These are phyloP conservation scores for Electrophaes corylata DNA, from an alignment of 2,888 invertebrate species.

Conservation along the genomic window DNA sequence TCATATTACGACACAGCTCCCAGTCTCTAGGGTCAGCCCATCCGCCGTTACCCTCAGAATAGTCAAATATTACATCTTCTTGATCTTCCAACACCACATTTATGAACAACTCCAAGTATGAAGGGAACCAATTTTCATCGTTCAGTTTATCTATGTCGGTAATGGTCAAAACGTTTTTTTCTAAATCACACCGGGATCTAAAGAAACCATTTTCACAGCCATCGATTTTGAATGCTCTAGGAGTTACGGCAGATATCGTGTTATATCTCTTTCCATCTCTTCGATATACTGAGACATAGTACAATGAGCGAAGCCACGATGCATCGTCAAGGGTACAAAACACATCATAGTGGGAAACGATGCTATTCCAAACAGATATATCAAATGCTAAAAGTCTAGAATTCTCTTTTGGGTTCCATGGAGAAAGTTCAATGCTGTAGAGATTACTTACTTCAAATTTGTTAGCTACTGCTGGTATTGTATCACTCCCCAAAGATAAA, in stretches of 20 bases:
- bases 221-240: conserved; percentile 52
- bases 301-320: conserved; percentile 60
- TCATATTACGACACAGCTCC: conserved; percentile 56
- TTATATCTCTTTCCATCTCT: conserved; percentile 53
- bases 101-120: conserved; percentile 51
- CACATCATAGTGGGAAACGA: conserved; percentile 59
- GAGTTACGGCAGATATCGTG: conserved; percentile 52
- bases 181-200: conserved; percentile 7
- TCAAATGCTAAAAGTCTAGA: conserved; percentile 59
- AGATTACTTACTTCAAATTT: conserved; percentile 31
- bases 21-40: conserved; percentile 61
- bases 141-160: conserved; percentile 42
- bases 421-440: conserved; percentile 46
- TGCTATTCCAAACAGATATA: conserved; percentile 54
- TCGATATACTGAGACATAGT: conserved; percentile 55
- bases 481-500: conserved; percentile 48
- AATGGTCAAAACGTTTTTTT: conserved; percentile 12
- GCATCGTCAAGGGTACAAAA: conserved; percentile 61
- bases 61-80: conserved; percentile 50
- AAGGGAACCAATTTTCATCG: conserved; percentile 46
- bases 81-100: conserved; percentile 53
- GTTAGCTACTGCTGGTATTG: conserved; percentile 10
- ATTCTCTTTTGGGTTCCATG: conserved; percentile 54
- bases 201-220: conserved; percentile 6
- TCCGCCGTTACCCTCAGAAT: conserved; percentile 54